Conservation (phyloP, 1,140 invertebrate genomes). For the Streblospio benedicti region DNA sequence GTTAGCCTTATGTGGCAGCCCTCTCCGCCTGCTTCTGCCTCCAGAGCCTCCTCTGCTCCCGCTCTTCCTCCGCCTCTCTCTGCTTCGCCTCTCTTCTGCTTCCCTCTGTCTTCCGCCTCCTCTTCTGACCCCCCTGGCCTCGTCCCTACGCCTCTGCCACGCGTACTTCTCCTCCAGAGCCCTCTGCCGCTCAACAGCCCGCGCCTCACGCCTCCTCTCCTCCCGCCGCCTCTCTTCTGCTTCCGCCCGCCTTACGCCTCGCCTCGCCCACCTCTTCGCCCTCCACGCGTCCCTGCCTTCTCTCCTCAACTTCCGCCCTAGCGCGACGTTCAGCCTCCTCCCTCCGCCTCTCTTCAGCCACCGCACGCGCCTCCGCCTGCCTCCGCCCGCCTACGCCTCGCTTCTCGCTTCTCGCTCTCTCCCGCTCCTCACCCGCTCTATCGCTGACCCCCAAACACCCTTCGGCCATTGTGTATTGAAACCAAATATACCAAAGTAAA, state of each 20-base stretch:
- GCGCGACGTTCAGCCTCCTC: no score
- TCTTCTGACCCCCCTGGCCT: not conserved
- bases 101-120: not conserved
- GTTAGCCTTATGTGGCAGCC: slow-evolving; percentile 2
- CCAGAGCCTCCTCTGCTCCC: not conserved
- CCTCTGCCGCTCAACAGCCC: no score
- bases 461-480: no score
- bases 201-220: no score
- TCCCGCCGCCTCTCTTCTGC: not conserved
- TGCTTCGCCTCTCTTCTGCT: not conserved
- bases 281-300: slow-evolving; percentile 18
- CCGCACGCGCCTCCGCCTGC: slow-evolving; percentile 3
- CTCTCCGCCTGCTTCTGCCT: slow-evolving; percentile 12
- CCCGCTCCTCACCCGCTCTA: no score
- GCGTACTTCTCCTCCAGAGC: no score
- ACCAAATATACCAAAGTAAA: no score
- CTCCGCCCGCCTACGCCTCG: slow-evolving; percentile 26
- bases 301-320: no score
- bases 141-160: no score
- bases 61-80: not conserved
- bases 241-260: not conserved
- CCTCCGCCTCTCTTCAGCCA: slow-evolving; percentile 3
- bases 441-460: no score
- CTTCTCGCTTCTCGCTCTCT: no score
- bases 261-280: slow-evolving; percentile 17